Conservation (phyloP, 2,888 invertebrate genomes). For the Tachystola acroxantha region DNA sequence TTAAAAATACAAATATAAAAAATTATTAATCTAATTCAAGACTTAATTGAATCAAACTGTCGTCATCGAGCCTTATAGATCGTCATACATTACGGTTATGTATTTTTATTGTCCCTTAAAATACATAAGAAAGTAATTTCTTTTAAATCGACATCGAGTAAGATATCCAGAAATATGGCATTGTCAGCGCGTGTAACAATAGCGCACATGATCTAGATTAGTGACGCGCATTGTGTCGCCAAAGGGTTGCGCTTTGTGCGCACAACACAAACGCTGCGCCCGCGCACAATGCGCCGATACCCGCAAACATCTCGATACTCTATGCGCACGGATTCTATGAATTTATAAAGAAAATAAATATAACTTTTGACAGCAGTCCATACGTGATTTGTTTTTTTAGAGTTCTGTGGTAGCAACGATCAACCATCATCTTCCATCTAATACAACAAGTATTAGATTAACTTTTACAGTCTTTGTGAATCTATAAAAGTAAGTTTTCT, state of each 20-base stretch:
- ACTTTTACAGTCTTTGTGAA: too few species aligned
- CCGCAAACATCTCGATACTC: conserved; percentile 36
- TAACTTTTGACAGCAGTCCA: conserved; percentile 30
- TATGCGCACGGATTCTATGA: conserved; percentile 38
- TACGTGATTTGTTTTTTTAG: conserved; percentile 6
- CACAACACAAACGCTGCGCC: conserved; percentile 26
- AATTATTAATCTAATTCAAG: too few species aligned
- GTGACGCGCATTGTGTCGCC: conserved; percentile 52
- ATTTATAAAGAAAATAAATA: conserved; percentile 52
- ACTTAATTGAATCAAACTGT: too few species aligned
- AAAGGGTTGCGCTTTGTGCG: conserved; percentile 54
- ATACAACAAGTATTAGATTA: too few species aligned
- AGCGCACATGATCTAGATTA: conserved; percentile 59
- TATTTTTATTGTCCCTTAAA: too few species aligned
- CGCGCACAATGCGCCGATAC: conserved; percentile 29
- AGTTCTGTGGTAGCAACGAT: not conserved
- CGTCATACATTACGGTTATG: too few species aligned
- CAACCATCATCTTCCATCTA: too few species aligned
- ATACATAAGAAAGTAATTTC: conserved; percentile 18
- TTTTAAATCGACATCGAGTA: conserved; percentile 51
- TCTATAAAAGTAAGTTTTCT: too few species aligned
- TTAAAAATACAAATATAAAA: too few species aligned
- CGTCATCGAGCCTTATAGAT: too few species aligned
- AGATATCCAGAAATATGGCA: conserved; percentile 35
- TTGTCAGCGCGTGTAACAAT: conserved; percentile 36